Evolutionary conservation across 2,113 vertebrate species (phyloP).

Genomic region (Phainopepla nitens): DNA sequence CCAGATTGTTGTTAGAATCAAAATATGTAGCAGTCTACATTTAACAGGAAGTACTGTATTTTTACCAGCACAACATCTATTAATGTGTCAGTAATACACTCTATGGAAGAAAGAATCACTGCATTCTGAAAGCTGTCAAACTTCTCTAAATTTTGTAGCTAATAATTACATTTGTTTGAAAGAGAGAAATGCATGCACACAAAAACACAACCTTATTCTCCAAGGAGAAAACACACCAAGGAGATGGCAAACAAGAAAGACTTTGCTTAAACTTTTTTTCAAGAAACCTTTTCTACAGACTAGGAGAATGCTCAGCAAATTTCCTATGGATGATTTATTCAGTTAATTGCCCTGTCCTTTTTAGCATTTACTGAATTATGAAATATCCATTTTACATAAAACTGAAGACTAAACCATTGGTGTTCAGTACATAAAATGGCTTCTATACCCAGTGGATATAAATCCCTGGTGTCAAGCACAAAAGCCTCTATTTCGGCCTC

Average conservation of each 20-base stretch:
- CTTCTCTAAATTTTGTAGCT: conserved; percentile 39
- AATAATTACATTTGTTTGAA: conserved; percentile 38
- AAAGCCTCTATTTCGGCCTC: not conserved
- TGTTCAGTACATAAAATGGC: not conserved
- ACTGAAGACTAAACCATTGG: not conserved
- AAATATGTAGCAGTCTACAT: conserved; percentile 75
- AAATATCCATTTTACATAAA: not conserved
- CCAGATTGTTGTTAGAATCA: conserved; percentile 78
- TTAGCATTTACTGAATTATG: not conserved
- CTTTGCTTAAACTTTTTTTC: conserved; percentile 14
- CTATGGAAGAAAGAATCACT: conserved; percentile 29
- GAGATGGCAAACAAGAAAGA: not conserved
- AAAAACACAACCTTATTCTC: conserved; percentile 31
- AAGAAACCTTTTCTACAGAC: not conserved
- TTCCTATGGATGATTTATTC: not conserved
- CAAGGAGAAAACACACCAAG: not conserved
- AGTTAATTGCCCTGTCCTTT: not conserved
- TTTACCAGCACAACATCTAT: conserved; percentile 65
- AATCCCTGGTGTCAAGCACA: not conserved
- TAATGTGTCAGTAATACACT: conserved; percentile 58
- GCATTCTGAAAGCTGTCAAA: conserved; percentile 31
- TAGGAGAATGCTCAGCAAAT: not conserved
- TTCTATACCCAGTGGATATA: not conserved
- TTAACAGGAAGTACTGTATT: conserved; percentile 69
- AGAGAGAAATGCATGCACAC: conserved; percentile 11